Evolutionary conservation across 1,140 invertebrate genomes (phyloP), one percentile per base, ranked within the genome.

Genomic region (Tenebrio molitor): DNA sequence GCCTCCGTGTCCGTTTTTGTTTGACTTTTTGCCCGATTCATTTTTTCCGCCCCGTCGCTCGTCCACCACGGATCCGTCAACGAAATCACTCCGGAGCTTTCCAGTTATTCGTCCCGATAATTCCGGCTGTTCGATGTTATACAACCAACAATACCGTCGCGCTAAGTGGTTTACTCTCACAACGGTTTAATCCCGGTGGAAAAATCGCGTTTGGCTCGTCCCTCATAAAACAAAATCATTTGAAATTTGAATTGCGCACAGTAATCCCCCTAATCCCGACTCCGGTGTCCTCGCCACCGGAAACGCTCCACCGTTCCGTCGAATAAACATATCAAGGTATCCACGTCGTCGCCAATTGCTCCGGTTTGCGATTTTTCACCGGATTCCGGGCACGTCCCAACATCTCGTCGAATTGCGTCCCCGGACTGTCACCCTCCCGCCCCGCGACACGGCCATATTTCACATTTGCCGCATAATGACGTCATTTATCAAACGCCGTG

Each of bases 381-480:
- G 36, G 36, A 39, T 39, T 39, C 36, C 36, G 7, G 5, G 36
- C 36, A 39, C 36, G 36, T 39, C 36, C 36, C 12, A 5, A 33
- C 29, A 33, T 33, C 29, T n/a, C 29, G 29, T 33, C 29, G 29
- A 33, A 33, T 33, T 33, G 29, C 29, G 4, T 33, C 10, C 29
- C 29, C 29, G n/a, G n/a, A n/a, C n/a, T n/a, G n/a, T n/a, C n/a
- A n/a, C n/a, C n/a, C n/a, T n/a, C n/a, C n/a, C 36, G 6, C 36
- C 36, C 36, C n/a, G 5, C 36, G 36, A 39, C 36, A 12, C 36
- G 2, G 12, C 36, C 36, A 39, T 39, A 39, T 39, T 39, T 39
- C 36, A 39, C 36, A 39, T 39, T 39, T 39, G 36, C 36, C 36
- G 36, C 36, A 39, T 39, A 39, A 39, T 39, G 36, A 39, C 36